Base-by-base conservation (phyloP, 2,888 invertebrate species). In the Drosophila cognata region DNA sequence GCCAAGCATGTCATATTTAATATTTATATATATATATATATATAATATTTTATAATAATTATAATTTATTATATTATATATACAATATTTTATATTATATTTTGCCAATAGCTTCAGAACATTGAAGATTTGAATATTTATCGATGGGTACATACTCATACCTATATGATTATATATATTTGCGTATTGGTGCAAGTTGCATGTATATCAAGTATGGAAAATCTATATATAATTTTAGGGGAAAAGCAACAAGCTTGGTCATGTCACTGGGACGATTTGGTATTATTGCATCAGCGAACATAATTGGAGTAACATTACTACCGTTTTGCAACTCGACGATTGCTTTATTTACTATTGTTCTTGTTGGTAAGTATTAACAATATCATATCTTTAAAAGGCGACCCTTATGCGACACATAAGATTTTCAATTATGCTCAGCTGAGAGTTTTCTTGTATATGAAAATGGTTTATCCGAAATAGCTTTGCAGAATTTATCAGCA, bases 221-320 rank as follows among this genome's bases (percentile, higher is more conserved):
- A 57, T 28, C 4, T 64, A 0, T 8, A 21, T 41, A 25, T 35
- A 1, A 46, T 82, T 73, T 58, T 29, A 92, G 92, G 62, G 91
- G 88, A 11, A 91, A 91, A 79, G 90, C 91, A 18, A 86, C 91
- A 0, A 92, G 92, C 21, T 76, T 92, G 56, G 81, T 81, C 36
- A 81, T 91, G 71, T 83, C 92, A 0, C 57, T 91, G 52, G 91
- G 91, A 0, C 84, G 91, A 8, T 71, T 91, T 29, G 92, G 92
- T 21, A 83, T 84, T 8, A 91, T 91, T 63, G 80, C 87, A n/a
- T 85, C 85, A 7, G 81, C 92, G 0, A 90, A 92, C 65, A 36
- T 92, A 21, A 91, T 92, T 48, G 91, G 91, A 2, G 55, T 86
- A 4, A 86, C 87, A 81, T 58, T 91, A 57, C 80, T 86, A 18